Evolutionary conservation across 1,140 invertebrate genomes (phyloP), one percentile per base, ranked within the genome.

Genomic region (Papilio aristodemus): DNA sequence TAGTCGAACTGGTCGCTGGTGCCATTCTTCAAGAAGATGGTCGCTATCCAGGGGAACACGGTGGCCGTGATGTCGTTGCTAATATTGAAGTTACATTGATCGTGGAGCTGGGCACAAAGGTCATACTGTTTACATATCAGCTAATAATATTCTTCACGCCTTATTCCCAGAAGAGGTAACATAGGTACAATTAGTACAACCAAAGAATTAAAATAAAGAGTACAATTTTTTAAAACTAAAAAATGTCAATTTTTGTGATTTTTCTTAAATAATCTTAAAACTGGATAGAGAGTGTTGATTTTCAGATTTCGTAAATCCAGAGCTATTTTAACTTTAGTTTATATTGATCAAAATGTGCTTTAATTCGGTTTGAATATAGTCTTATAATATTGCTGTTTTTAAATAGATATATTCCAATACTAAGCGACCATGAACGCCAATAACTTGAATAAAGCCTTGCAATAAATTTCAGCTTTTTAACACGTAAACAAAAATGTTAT

Each of bases 21-120:
- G 0, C 71, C 76, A 38, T 84, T 87, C 68, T 83, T 87, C 0
- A 90, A 22, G 67, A 86, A 90, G 19, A 90, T 85, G 2, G 83
- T 72, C 0, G 79, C 83, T 9, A 87, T 74, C 86, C 86, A 90
- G 0, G 86, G 78, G 72, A 80, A 83, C 10, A 86, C 75, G 11
- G 27, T 58, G 0, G 22, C 64, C 8, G 60, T 59, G 5, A 66
- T 9, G 32, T 70, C 67, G 25, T 73, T 63, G 11, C 3, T 13
- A 11, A 10, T 57, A 1, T 68, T 70, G 32, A 36, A 63, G 27
- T 32, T 32, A 46, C 46, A 63, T 17, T n/a, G 37, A 7, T 43
- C 9, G 4, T 43, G 38, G 66, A 17, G 69, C 59, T 72, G 73
- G 67, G 71, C 70, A 72, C 39, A 50, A 68, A 13, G 4, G 27